phyloP scores from a whole-genome alignment of 2,888 invertebrate species.

The Lamproptera curius region DNA sequence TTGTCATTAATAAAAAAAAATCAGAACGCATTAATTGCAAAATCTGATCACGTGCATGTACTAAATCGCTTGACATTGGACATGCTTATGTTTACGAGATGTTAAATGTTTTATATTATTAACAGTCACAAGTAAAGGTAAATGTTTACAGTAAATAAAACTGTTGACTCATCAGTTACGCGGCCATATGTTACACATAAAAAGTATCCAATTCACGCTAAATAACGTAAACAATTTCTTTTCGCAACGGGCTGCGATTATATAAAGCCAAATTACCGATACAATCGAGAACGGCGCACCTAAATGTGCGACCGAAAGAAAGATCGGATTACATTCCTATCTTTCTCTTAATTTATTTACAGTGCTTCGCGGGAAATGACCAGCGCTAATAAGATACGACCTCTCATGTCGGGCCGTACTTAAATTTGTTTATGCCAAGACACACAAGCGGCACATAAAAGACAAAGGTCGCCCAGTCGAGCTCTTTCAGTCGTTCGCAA shows the following conservation, averaged over 20 bases:
- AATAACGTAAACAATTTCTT: too few species aligned
- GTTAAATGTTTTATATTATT: too few species aligned
- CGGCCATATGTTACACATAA: neutral
- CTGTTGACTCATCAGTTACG: neutral
- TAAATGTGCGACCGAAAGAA: neutral
- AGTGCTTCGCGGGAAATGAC: constrained; percentile 12
- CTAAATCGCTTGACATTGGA: too few species aligned
- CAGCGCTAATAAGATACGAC: constrained; percentile 21
- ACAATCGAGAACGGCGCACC: neutral
- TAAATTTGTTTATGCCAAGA: constrained; percentile 29
- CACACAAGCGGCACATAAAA: constrained; percentile 34
- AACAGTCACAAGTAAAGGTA: too few species aligned
- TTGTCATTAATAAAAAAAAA: too few species aligned
- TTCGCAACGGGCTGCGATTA: too few species aligned
- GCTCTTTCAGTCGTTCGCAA: constrained; percentile 47
- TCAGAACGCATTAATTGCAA: too few species aligned
- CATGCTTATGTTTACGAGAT: too few species aligned
- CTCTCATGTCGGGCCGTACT: constrained; percentile 30
- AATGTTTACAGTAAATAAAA: neutral
- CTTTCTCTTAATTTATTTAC: constrained; percentile 8
- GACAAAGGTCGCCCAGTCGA: constrained; percentile 57
- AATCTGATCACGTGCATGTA: too few species aligned
- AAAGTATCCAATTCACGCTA: neutral
- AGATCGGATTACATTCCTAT: constrained; percentile 9
- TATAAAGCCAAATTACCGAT: too few species aligned